Percentiles rank a stretch among this genome's conserved stretches.
These are phyloP conservation scores for Hypselothyrea guttata DNA, from an alignment of 2,888 invertebrate genomes.

Conservation along the genomic window DNA sequence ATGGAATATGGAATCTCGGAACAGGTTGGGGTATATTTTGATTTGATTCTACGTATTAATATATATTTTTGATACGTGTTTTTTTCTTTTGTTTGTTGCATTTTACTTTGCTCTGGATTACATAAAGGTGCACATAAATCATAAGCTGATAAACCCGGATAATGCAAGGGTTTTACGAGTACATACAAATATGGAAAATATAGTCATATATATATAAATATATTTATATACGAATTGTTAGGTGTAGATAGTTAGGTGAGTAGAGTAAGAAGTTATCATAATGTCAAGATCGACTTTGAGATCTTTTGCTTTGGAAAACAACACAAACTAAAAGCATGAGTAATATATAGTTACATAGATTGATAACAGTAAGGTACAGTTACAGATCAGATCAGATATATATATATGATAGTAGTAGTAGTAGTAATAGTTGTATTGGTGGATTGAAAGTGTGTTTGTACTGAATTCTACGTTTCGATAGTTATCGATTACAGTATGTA, in stretches of 20 bases:
- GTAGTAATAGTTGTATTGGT: neutral
- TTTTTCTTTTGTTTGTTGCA: slow-evolving; percentile 68
- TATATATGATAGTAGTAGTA: slow-evolving; percentile 1
- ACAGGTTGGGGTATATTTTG: too few species aligned
- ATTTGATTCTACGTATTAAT: too few species aligned
- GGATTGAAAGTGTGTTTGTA: too few species aligned
- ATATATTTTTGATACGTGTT: slow-evolving; percentile 38
- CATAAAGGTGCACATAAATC: slow-evolving; percentile 56
- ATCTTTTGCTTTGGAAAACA: neutral
- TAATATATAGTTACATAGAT: neutral
- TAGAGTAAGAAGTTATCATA: too few species aligned
- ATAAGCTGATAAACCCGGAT: slow-evolving; percentile 30
- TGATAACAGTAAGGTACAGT: slow-evolving; percentile 10
- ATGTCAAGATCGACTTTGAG: too few species aligned
- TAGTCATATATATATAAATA: slow-evolving; percentile 33
- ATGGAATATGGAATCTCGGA: too few species aligned
- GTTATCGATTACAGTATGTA: neutral
- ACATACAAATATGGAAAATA: slow-evolving; percentile 38
- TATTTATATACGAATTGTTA: slow-evolving; percentile 3
- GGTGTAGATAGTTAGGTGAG: slow-evolving; percentile 1
- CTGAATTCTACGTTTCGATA: too few species aligned
- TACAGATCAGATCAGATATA: slow-evolving; percentile 13
- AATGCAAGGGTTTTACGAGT: slow-evolving; percentile 15
- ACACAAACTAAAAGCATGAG: neutral
- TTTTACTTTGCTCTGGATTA: slow-evolving; percentile 36